A percentile compares a stretch with the other conserved stretches of the same genome.
Evolutionary conservation across 2,797 vertebrate genomes (phyloP).

Genomic region (Pampus argenteus): DNA sequence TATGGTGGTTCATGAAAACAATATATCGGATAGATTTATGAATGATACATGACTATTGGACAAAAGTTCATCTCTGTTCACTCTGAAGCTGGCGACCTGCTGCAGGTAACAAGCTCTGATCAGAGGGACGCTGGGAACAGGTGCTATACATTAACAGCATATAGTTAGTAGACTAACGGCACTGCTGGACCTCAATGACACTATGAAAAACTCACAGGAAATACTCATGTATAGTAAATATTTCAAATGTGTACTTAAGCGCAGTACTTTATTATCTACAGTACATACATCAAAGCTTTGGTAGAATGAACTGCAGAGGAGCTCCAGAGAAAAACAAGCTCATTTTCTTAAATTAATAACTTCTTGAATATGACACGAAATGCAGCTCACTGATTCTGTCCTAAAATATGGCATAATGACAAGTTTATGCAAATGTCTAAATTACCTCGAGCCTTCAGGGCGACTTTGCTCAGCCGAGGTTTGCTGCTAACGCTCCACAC

Average conservation of each 20-base stretch:
- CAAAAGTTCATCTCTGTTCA: constrained; percentile 6
- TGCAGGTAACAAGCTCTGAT: too few relatives aligned
- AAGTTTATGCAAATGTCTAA: not conserved
- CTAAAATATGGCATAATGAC: not conserved
- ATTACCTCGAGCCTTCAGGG: not conserved
- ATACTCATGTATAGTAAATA: too few relatives aligned
- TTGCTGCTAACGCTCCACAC: constrained; percentile 11
- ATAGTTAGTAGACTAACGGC: not conserved
- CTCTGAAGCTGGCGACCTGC: too few relatives aligned
- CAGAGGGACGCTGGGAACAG: not conserved
- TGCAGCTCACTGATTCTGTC: not conserved
- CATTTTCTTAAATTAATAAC: not conserved
- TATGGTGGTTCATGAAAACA: not conserved
- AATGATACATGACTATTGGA: not conserved
- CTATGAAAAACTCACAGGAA: too few relatives aligned
- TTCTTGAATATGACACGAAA: not conserved
- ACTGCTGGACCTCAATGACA: too few relatives aligned
- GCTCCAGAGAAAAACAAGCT: not conserved
- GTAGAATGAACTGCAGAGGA: not conserved
- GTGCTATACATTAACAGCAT: not conserved
- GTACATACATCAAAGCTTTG: not conserved
- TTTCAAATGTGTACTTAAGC: too few relatives aligned
- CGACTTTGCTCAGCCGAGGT: constrained; percentile 19
- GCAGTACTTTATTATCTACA: too few relatives aligned
- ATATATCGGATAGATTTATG: constrained; percentile 6